Base-by-base conservation (phyloP, 2,113 vertebrate genomes). In the Spea multiplicata region DNA sequence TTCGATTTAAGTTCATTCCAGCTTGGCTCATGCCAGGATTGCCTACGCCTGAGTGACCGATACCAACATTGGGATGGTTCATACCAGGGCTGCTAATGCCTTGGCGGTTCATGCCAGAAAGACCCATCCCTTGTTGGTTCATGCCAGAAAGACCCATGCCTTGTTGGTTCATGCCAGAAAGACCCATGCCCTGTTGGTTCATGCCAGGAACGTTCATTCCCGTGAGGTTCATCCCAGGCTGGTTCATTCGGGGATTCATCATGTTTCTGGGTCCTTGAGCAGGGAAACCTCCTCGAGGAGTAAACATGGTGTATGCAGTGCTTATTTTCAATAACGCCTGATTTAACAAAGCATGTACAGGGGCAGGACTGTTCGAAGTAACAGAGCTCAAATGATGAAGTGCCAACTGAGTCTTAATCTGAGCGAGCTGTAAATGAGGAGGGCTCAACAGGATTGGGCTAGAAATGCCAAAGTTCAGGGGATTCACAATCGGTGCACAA, bases 361-460 rank as follows among this genome's bases (percentile, higher is more conserved):
- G 83, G 14, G 91, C 78, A 57, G 87, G 84, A 83, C 81, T 65
- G 86, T 80, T 85, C 86, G 87, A 66, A 86, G 90, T 84, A 67
- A 94, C 74, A 17, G 88, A 86, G 82, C 90, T 87, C 88, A 93
- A 91, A 74, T 88, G 95, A 64, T 89, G 93, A 75, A 97, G 90
- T 48, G 94, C 92, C 87, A 95, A 88, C 84, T 90, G 95, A 71
- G 94, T 90, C 90, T 97, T 93, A 91, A 96, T 90, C 80, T 93
- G 93, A 86, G 93, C 94, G 85, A 97, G 89, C 88, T 90, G 91
- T 82, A 97, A 94, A 90, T 93, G 94, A 89, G 93, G 90, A 84
- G 93, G 93, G 89, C 93, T 92, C 84, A 88, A 90, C 86, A 95
- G 89, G 83, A 94, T 74, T 50, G 91, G 91, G 89, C 88, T 87